Percentiles rank a stretch among this genome's conserved stretches.
Conservation (phyloP, 2,797 vertebrate species). For the Chiloscyllium punctatum region DNA sequence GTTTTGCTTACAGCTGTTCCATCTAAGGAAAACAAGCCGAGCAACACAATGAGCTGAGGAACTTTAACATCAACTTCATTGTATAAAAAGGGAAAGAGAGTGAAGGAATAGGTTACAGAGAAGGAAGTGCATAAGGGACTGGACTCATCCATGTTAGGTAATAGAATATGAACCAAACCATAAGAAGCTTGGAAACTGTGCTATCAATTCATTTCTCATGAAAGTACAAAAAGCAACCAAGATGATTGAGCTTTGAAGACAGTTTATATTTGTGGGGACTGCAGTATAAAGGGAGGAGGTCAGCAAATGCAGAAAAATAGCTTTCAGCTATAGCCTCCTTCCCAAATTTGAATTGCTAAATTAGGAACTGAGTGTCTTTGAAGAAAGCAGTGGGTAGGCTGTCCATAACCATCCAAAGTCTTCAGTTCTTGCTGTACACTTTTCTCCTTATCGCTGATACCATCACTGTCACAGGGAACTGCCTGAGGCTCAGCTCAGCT, state of each 20-base stretch:
- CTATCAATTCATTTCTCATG: neutral
- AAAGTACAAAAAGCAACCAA: neutral
- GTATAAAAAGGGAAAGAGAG: neutral
- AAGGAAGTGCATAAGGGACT: neutral
- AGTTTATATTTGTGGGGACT: neutral
- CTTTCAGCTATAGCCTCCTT: too few species aligned
- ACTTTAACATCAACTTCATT: neutral
- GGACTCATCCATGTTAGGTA: neutral
- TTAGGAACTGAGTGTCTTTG: too few species aligned
- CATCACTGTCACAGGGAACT: too few species aligned
- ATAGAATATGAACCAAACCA: neutral
- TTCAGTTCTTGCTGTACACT: too few species aligned
- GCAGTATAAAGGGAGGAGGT: too few species aligned
- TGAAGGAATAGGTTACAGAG: neutral
- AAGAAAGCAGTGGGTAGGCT: too few species aligned
- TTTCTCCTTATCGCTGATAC: too few species aligned
- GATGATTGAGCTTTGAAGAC: neutral
- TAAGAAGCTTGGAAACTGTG: neutral
- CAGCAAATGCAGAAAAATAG: too few species aligned
- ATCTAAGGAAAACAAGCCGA: conserved; percentile 57
- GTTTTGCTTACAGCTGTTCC: conserved; percentile 97
- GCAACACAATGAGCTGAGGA: conserved; percentile 8
- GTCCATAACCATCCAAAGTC: too few species aligned
- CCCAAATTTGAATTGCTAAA: too few species aligned
- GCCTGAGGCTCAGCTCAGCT: too few species aligned